Base-by-base conservation (phyloP, 2,113 vertebrate species). In the Anguilla japonica region DNA sequence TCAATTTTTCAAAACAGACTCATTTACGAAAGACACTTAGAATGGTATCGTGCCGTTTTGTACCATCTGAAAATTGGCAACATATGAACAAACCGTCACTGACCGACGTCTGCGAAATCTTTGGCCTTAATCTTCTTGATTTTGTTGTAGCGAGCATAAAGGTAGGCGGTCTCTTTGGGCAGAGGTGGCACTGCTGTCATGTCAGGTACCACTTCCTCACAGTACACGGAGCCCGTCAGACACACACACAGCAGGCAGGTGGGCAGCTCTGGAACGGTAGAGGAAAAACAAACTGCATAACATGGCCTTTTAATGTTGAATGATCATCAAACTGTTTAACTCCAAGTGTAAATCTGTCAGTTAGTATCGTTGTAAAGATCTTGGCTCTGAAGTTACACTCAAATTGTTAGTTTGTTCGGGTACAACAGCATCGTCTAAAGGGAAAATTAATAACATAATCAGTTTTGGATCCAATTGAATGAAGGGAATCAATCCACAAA, bases 61-160 rank as follows among this genome's bases (percentile, higher is more conserved):
- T 46, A 46, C 43, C 43, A 46, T 46, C 50, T 53, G 9, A 53
- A 11, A 53, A 53, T 53, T 53, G 11, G 50, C 7, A 53, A 53
- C 13, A 71, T 71, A 14, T 79, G 41, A 39, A 91, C 46, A 80
- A 26, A 16, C 60, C 60, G 15, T 5, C 39, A 96, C 97, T 97
- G 92, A 99, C 98, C 91, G 0, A 97, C 96, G 75, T 98, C 96
- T 20, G 96, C 94, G 81, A 99, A 99, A 89, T 99, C 97, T 43
- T 97, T 97, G 79, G 90, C 95, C 5, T 94, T 95, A 43, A 99
- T 96, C 93, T 97, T 97, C 85, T 97, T 97, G 82, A 99, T 99
- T 95, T 96, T 97, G 94, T 99, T 99, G 94, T 98, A 99, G 78
- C 98, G 96, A 5, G 98, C 98, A 0, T 99, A 99, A 3, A 99